phyloP scores from a whole-genome alignment of 2,797 vertebrate genomes.

The Diceros bicornis region DNA sequence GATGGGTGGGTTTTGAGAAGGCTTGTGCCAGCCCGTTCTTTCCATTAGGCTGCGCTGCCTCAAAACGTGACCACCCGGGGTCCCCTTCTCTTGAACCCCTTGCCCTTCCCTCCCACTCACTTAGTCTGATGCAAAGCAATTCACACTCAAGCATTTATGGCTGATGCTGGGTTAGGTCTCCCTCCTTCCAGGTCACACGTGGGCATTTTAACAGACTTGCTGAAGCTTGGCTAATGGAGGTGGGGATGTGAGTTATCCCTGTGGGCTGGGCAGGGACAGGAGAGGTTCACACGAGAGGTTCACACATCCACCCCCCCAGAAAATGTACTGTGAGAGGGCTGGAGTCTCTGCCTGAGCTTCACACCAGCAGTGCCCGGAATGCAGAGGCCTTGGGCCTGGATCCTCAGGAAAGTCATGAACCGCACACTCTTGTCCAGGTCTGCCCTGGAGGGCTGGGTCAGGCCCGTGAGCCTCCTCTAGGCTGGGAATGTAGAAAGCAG shows the following conservation, averaged over 20 bases:
- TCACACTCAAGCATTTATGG: background rate
- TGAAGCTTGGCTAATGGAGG: background rate
- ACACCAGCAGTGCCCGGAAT: background rate
- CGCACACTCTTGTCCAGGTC: rapidly evolving
- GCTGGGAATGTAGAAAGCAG: background rate
- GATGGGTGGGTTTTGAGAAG: background rate
- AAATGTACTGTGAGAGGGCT: background rate
- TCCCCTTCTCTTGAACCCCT: background rate
- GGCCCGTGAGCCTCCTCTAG: rapidly evolving
- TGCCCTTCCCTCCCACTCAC: background rate
- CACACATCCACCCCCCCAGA: rapidly evolving
- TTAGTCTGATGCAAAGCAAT: background rate
- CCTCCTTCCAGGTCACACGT: background rate
- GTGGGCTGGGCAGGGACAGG: too few relatives aligned
- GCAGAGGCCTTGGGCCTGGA: background rate
- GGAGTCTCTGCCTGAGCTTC: background rate
- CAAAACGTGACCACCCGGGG: background rate
- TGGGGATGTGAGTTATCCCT: background rate
- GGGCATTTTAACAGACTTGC: background rate
- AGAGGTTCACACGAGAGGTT: background rate
- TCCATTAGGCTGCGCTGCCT: background rate
- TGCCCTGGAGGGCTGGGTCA: background rate
- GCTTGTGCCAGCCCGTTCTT: rapidly evolving
- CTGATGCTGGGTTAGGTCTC: background rate
- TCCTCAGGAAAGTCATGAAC: background rate